Evolutionary conservation across 2,888 invertebrate species (phyloP).

Genomic region (Clusia tigrina): DNA sequence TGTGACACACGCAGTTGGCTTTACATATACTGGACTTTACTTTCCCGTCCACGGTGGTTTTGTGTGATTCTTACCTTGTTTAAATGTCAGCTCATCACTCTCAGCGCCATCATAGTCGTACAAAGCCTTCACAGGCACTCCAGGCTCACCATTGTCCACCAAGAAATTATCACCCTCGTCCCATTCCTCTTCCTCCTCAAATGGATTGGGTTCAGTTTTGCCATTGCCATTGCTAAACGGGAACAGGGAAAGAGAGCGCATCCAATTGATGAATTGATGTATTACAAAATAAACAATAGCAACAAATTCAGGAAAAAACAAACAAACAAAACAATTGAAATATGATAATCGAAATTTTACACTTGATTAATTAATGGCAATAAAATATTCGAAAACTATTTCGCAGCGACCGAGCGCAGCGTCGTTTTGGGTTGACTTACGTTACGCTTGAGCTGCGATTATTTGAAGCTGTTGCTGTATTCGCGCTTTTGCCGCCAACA

Average conservation of each 20-base stretch:
- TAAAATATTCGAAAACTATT: neutral
- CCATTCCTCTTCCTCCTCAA: conserved; percentile 85
- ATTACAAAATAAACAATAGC: neutral
- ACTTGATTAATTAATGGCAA: conserved; percentile 9
- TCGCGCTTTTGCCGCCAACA: conserved; percentile 40
- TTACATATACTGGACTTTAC: neutral
- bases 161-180: conserved; percentile 76
- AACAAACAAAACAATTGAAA: conserved; percentile 2
- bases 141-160: conserved; percentile 92
- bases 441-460: conserved; percentile 72
- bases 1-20: too few relatives aligned
- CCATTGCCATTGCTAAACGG: conserved; percentile 69
- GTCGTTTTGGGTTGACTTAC: conserved; percentile 65
- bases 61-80: conserved; percentile 81
- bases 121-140: conserved; percentile 91
- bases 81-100: conserved; percentile 95
- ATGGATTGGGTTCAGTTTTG: conserved; percentile 79
- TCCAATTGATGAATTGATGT: neutral
- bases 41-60: too few relatives aligned
- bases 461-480: conserved; percentile 58
- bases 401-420: neutral
- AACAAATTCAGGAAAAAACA: neutral
- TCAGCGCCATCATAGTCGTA: conserved; percentile 98
- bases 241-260: neutral
- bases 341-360: conserved; percentile 20